phyloP scores from a whole-genome alignment of 1,140 invertebrate species.

The Thereuonema tuberculata region DNA sequence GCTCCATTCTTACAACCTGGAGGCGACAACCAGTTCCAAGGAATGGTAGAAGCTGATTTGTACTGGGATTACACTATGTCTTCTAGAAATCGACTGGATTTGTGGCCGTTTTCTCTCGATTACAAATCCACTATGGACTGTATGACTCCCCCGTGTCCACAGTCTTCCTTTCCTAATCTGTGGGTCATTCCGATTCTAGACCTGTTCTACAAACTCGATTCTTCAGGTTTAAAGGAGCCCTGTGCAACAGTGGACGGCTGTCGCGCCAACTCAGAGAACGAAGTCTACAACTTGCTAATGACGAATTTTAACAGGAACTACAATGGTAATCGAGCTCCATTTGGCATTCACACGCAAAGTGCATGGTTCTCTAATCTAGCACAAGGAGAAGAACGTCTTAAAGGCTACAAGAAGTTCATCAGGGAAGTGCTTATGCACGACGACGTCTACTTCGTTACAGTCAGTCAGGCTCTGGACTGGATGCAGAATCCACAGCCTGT shows the following conservation, averaged over 20 bases:
- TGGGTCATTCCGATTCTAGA: neutral
- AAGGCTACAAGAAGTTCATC: neutral
- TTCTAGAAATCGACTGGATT: no score
- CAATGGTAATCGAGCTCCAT: neutral
- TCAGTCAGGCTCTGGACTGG: neutral
- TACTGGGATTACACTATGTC: conserved; percentile 60
- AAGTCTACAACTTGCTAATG: neutral
- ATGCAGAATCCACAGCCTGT: no score
- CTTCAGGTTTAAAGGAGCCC: no score
- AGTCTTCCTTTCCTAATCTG: neutral
- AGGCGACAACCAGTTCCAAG: conserved; percentile 41
- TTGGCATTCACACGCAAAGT: neutral
- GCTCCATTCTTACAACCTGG: conserved; percentile 50
- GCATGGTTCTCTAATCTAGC: neutral
- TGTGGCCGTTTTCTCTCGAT: neutral
- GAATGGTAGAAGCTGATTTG: conserved; percentile 37
- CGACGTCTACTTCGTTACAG: neutral
- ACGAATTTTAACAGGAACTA: neutral
- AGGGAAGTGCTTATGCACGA: neutral
- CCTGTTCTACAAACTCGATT: neutral
- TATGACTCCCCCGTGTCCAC: neutral
- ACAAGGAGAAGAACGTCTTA: neutral
- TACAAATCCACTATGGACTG: neutral
- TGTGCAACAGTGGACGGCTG: neutral
- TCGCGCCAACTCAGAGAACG: neutral